Evolutionary conservation across 30 jellyfish, hydroid and myxozoan species (phyloP).

Genomic region (Euphysa ruthae): DNA sequence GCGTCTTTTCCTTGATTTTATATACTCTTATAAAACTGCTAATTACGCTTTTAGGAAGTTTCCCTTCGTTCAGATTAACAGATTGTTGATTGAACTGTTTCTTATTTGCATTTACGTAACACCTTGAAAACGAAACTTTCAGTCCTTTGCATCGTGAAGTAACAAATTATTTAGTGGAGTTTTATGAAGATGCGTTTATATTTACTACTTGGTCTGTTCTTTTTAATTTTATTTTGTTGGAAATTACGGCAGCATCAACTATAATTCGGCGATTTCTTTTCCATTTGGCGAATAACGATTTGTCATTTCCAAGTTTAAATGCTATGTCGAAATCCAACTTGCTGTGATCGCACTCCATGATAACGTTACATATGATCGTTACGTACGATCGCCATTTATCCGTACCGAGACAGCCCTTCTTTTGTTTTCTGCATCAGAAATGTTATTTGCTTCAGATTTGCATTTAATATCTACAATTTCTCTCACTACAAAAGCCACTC

Average conservation of each 20-base stretch:
- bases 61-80: too few relatives aligned
- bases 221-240: conserved; percentile 24
- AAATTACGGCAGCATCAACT: conserved; percentile 20
- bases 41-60: too few relatives aligned
- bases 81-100: too few relatives aligned
- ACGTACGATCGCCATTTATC: background rate
- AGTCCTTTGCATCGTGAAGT: conserved; percentile 16
- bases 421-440: background rate
- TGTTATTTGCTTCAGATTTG: background rate
- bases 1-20: too few relatives aligned
- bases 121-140: conserved; percentile 28
- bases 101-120: conserved; percentile 2
- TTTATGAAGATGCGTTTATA: conserved; percentile 5
- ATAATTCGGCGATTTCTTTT: background rate
- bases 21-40: too few relatives aligned
- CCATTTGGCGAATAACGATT: conserved; percentile 35
- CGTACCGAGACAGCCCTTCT: background rate
- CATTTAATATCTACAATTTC: background rate
- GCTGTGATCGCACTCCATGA: too few relatives aligned
- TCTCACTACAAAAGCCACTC: background rate
- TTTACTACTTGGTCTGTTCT: conserved; percentile 32
- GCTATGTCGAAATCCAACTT: conserved; percentile 31
- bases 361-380: background rate
- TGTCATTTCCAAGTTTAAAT: conserved; percentile 23
- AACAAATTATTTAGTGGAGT: conserved; percentile 6